Evolutionary conservation across 2,888 invertebrate species (phyloP), one percentile per base, ranked within the genome.

Genomic region (Mayetiola destructor): DNA sequence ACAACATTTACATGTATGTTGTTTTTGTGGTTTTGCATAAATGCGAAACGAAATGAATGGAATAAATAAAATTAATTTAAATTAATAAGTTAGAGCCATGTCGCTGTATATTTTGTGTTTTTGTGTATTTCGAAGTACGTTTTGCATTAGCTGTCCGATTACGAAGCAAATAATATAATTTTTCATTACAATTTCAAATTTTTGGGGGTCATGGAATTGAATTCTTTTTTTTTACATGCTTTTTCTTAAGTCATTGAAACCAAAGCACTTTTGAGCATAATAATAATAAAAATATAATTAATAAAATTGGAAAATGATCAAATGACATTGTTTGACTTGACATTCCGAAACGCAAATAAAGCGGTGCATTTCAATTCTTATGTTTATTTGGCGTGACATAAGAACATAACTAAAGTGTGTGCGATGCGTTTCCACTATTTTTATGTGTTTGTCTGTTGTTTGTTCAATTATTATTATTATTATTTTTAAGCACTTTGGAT

Each of bases 401-500:
- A n/a, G n/a, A n/a, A n/a, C n/a, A n/a, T n/a, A n/a, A n/a, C n/a
- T n/a, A n/a, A n/a, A n/a, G n/a, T n/a, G n/a, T n/a, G n/a, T 48
- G 16, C n/a, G 27, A 9, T 27, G 14, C 10, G 40, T 40, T n/a
- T 40, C 23, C 20, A 18, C 23, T 23, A 23, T 14, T n/a, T 3
- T 27, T 48, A 27, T 8, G 23, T 27, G 23, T 42, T n/a, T 48
- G 23, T n/a, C n/a, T 27, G 27, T 48, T 27, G 16, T 23, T 23
- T 48, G 23, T 48, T n/a, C n/a, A n/a, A 48, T 14, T 27, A 27
- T 27, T 48, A 48, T 16, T 27, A 27, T 48, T n/a, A 8, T 48
- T 27, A 48, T 27, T 23, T 48, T 48, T 48, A 48, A 48, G 48
- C 48, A 48, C 48, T 48, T 48, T 48, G 48, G 48, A 48, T 48